Percentiles rank a stretch among this genome's conserved stretches.
Conservation (phyloP, 2,113 vertebrate species). For the Microtus oregoni region DNA sequence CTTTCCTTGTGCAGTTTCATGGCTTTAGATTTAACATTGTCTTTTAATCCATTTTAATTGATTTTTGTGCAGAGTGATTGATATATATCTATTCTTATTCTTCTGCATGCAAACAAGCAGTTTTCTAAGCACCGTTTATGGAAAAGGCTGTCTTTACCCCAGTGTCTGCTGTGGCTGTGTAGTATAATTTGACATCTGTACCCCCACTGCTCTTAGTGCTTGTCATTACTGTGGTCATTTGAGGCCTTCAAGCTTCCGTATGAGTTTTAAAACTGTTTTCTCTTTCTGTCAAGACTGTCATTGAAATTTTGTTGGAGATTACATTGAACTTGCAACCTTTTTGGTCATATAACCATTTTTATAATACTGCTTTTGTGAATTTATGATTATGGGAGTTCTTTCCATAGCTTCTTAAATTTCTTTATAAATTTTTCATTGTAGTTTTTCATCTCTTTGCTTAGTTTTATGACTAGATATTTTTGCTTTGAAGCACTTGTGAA, state of each 20-base stretch:
- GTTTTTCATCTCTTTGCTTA: neutral
- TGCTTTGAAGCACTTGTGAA: neutral
- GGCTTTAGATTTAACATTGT: neutral
- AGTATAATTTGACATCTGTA: neutral
- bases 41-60: neutral
- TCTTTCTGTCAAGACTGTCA: neutral
- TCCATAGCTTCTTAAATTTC: neutral
- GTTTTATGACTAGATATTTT: neutral
- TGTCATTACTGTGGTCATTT: neutral
- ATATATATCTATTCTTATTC: neutral
- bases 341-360: neutral
- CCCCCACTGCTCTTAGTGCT: neutral
- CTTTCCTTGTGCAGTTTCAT: neutral
- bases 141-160: neutral
- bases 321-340: neutral
- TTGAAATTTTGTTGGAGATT: neutral
- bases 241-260: neutral
- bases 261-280: neutral
- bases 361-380: neutral
- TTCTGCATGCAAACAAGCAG: neutral
- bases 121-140: neutral
- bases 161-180: neutral
- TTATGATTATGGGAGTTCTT: neutral
- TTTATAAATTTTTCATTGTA: neutral
- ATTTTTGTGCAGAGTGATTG: neutral